A percentile compares a stretch with the other conserved stretches of the same genome.
phyloP scores from a whole-genome alignment of 2,113 vertebrate species.

The Scalopus aquaticus region DNA sequence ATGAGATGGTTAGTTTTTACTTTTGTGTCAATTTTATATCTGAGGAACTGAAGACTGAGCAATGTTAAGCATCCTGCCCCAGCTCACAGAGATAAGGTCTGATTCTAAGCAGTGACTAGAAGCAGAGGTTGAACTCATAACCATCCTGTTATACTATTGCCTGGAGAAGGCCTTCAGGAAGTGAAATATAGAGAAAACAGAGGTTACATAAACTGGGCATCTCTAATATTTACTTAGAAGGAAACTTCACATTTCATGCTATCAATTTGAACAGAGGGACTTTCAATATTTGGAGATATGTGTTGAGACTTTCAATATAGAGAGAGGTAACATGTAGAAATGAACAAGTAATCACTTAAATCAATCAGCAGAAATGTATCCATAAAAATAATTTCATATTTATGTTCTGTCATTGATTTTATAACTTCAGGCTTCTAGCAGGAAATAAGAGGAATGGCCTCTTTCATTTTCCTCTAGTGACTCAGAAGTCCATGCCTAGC shows the following conservation, averaged over 20 bases:
- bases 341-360: constrained; percentile 52
- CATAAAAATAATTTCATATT: constrained; percentile 63
- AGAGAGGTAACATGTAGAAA: background rate
- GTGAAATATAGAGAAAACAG: background rate
- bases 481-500: background rate
- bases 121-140: background rate
- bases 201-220: background rate
- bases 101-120: background rate
- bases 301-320: background rate
- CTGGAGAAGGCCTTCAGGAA: background rate
- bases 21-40: background rate
- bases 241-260: background rate
- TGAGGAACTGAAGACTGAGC: background rate
- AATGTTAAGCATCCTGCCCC: background rate
- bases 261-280: background rate
- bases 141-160: background rate
- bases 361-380: constrained; percentile 58
- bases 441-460: constrained; percentile 57
- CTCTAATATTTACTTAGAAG: constrained; percentile 5
- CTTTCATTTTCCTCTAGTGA: constrained; percentile 32
- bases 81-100: background rate
- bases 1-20: background rate
- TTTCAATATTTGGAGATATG: background rate
- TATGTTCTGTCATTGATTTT: constrained; percentile 62
- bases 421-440: constrained; percentile 42